Evolutionary conservation across 2,797 vertebrate species (phyloP).

Genomic region (Poecilia wingei): DNA sequence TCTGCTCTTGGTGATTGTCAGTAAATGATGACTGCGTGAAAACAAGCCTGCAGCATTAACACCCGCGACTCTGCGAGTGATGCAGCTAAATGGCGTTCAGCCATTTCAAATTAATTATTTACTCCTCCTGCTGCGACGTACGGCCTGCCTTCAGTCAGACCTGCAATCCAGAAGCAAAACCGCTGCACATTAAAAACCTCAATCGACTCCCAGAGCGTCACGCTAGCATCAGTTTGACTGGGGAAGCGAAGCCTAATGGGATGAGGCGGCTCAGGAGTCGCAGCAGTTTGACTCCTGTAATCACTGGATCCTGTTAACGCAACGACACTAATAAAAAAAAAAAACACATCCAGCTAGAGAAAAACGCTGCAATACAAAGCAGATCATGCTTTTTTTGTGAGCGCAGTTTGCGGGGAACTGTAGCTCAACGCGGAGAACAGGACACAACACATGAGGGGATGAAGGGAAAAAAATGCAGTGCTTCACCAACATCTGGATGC

Average conservation of each 20-base stretch:
- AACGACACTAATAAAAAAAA: neutral
- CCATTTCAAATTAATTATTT: constrained; percentile 4
- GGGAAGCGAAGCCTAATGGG: neutral
- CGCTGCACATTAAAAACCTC: neutral
- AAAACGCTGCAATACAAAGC: constrained; percentile 1
- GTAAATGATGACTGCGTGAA: constrained; percentile 2
- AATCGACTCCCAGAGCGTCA: neutral
- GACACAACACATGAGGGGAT: constrained; percentile 26
- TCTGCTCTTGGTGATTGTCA: neutral
- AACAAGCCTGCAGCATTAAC: neutral
- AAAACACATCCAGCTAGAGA: neutral
- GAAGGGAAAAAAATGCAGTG: constrained; percentile 36
- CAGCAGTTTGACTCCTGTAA: neutral
- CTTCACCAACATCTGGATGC: constrained; percentile 36
- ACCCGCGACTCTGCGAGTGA: neutral
- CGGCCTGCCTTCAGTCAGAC: neutral
- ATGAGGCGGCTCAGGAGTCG: neutral
- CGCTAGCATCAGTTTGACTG: neutral
- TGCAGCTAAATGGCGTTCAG: neutral
- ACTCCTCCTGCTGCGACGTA: neutral
- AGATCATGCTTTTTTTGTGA: neutral
- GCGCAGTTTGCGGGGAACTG: neutral
- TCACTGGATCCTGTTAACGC: neutral
- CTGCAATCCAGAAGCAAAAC: constrained; percentile 3
- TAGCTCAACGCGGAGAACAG: constrained; percentile 11